Evolutionary conservation across 2,888 invertebrate species (phyloP).

Genomic region (Mycalesis mineus): DNA sequence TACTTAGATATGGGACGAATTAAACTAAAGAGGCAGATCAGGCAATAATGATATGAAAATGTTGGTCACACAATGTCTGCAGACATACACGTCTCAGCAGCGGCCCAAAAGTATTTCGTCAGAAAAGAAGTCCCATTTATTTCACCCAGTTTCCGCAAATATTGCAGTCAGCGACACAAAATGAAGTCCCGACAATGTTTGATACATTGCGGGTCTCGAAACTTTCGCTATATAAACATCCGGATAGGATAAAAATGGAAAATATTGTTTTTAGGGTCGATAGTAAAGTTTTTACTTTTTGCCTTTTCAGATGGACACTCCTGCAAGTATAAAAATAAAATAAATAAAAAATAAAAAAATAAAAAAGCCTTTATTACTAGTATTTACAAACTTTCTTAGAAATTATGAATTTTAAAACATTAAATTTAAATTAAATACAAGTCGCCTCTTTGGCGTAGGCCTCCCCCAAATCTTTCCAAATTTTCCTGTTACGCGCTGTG

Average conservation of each 20-base stretch:
- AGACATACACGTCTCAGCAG: background rate
- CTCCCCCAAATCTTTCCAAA: too few relatives aligned
- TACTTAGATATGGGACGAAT: background rate
- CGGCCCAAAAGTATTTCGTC: slow-evolving; percentile 3
- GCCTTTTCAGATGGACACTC: background rate
- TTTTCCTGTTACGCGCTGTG: too few relatives aligned
- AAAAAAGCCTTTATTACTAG: too few relatives aligned
- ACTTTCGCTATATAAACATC: slow-evolving; percentile 22
- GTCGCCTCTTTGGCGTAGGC: too few relatives aligned
- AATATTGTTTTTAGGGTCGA: background rate
- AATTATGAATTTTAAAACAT: too few relatives aligned
- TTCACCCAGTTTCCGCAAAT: slow-evolving; percentile 42
- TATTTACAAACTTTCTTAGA: too few relatives aligned
- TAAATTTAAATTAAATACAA: too few relatives aligned
- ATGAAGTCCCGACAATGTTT: slow-evolving; percentile 42
- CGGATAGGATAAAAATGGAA: background rate
- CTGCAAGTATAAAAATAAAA: too few relatives aligned
- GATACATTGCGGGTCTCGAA: slow-evolving; percentile 32
- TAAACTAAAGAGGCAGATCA: too few relatives aligned
- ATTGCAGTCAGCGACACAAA: slow-evolving; percentile 38
- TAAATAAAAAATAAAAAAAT: too few relatives aligned
- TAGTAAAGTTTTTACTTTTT: background rate
- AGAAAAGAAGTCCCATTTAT: slow-evolving; percentile 42
- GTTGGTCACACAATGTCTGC: background rate
- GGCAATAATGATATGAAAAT: background rate